Base-by-base conservation (phyloP, 2,113 vertebrate genomes). In the Willisornis vidua region DNA sequence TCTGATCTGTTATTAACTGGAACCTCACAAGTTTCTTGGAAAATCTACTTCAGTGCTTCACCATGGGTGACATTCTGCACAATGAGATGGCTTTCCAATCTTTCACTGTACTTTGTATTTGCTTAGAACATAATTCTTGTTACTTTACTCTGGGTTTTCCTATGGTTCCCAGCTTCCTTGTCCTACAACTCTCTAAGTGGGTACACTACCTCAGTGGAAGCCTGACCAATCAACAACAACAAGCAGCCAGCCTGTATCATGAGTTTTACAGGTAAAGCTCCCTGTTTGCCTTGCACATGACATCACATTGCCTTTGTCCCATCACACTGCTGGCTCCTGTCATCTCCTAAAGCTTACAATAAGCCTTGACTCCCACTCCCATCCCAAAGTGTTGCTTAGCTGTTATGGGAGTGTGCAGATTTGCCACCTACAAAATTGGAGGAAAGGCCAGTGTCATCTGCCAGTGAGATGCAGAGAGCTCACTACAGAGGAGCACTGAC, bases 41-140 rank as follows among this genome's bases (percentile, higher is more conserved):
- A 87, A 89, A 68, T 43, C 25, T 58, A 19, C 46, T 71, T 74
- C 52, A 84, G 0, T n/a, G 48, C 15, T 93, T 85, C 45, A 52
- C 22, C 13, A 9, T 31, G 54, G 37, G 48, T n/a, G 17, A 43
- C 75, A 48, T 9, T 68, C 41, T 20, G 19, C 63, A 83, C 8
- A 5, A 49, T 82, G 39, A 79, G 48, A 59, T 2, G 5, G 20
- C 26, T 48, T 73, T 57, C 87, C 14, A 31, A 0, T 49, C 59
- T 82, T 39, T 22, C 43, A 52, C 0, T 33, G 14, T 14, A 77
- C 7, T 4, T 5, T 1, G 0, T 5, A 57, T 57, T 61, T 83
- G 54, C 17, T 75, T 65, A 61, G 19, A 71, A 23, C 17, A n/a
- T 41, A 14, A 31, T 24, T 67, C 61, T 37, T 76, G 14, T 45